Conservation (phyloP, 2,797 vertebrate genomes). For the Crypturellus tataupa region DNA sequence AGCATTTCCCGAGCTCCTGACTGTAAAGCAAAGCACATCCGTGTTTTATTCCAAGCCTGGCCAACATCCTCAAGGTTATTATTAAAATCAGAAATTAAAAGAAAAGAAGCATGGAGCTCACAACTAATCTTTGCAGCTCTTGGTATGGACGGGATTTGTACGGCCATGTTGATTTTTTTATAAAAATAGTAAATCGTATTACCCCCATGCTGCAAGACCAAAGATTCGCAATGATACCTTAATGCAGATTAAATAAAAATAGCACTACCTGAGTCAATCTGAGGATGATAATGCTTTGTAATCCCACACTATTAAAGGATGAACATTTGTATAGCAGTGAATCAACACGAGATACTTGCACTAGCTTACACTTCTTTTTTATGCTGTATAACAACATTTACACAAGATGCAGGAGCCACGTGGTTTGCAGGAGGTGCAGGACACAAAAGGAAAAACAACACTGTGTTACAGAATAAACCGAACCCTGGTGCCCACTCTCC, state of each 20-base stretch:
- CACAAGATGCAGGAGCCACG: not conserved
- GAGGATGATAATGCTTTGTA: slow-evolving; percentile 75
- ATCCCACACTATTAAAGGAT: slow-evolving; percentile 60
- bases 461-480: not conserved
- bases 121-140: slow-evolving; percentile 55
- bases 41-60: not conserved
- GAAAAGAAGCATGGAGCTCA: not conserved
- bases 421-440: not conserved
- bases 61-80: not conserved
- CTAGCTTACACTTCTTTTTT: not conserved
- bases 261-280: slow-evolving; percentile 71
- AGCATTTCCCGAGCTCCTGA: not conserved
- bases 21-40: not conserved
- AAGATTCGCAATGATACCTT: slow-evolving; percentile 79
- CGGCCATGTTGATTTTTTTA: slow-evolving; percentile 67
- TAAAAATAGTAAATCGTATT: slow-evolving; percentile 83
- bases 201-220: slow-evolving; percentile 69
- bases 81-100: not conserved
- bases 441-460: not conserved
- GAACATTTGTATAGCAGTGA: slow-evolving; percentile 63
- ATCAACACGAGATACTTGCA: slow-evolving; percentile 53
- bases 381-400: not conserved
- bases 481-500: not conserved
- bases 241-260: slow-evolving; percentile 80
- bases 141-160: slow-evolving; percentile 66